phyloP scores from a whole-genome alignment of 2,113 vertebrate species.

The Apodemus speciosus region DNA sequence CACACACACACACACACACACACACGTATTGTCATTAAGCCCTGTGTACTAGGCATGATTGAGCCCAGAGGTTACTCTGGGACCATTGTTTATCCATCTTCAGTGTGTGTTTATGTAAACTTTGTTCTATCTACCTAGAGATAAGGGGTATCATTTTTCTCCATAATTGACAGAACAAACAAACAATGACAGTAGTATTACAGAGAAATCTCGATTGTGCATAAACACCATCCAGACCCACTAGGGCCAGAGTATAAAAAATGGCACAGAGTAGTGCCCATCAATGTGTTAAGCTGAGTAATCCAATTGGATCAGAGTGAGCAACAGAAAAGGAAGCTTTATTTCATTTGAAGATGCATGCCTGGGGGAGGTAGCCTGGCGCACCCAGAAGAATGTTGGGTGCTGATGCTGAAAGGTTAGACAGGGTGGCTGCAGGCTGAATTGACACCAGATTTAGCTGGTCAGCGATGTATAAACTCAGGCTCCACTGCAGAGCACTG shows the following conservation, averaged over 20 bases:
- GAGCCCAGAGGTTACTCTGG: not conserved
- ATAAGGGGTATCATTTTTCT: slow-evolving; percentile 17
- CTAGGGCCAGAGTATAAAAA: slow-evolving; percentile 31
- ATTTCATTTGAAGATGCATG: slow-evolving; percentile 63
- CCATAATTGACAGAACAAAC: slow-evolving; percentile 34
- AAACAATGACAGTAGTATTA: not conserved
- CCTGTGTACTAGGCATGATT: not conserved
- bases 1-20: not conserved
- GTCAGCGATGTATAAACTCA: not conserved
- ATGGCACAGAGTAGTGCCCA: not conserved
- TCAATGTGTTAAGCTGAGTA: slow-evolving; percentile 64
- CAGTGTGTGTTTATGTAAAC: slow-evolving; percentile 38
- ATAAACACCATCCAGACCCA: not conserved
- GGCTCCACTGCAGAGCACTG: not conserved
- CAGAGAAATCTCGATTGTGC: not conserved
- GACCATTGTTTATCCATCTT: not conserved
- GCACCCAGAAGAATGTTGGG: not conserved
- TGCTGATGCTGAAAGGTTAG: not conserved
- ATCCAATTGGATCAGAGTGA: slow-evolving; percentile 56
- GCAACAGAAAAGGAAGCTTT: slow-evolving; percentile 68
- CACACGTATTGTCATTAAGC: not conserved
- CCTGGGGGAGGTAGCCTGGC: slow-evolving; percentile 24
- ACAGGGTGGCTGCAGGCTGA: not conserved
- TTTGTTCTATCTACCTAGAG: not conserved
- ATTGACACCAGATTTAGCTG: not conserved